Percentiles rank a stretch among this genome's conserved stretches.
Conservation (phyloP, 1,140 invertebrate genomes). For the honey bee (Apis mellifera) region Amel_HAv3.1 CM009939.2:6817001-6817500, state of each 20-base stretch:
- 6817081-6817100: too few species aligned
- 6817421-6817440: too few species aligned
- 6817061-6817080: too few species aligned
- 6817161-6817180: too few species aligned
- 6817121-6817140: not conserved
- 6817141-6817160: not conserved
- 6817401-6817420: not conserved
- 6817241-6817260: too few species aligned
- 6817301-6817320: too few species aligned
- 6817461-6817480: not conserved
- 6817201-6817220: not conserved
- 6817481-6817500: not conserved
- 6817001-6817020: constrained; percentile 22
- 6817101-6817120: not conserved
- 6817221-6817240: too few species aligned
- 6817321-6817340: too few species aligned
- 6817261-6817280: too few species aligned
- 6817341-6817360: too few species aligned
- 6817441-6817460: not conserved
- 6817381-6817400: too few species aligned
- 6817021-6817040: constrained; percentile 34
- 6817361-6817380: not conserved
- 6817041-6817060: constrained; percentile 20
- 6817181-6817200: not conserved
- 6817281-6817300: too few species aligned